Base-by-base conservation (phyloP, 1,140 invertebrate genomes). In the Diorhabda carinulata region DNA sequence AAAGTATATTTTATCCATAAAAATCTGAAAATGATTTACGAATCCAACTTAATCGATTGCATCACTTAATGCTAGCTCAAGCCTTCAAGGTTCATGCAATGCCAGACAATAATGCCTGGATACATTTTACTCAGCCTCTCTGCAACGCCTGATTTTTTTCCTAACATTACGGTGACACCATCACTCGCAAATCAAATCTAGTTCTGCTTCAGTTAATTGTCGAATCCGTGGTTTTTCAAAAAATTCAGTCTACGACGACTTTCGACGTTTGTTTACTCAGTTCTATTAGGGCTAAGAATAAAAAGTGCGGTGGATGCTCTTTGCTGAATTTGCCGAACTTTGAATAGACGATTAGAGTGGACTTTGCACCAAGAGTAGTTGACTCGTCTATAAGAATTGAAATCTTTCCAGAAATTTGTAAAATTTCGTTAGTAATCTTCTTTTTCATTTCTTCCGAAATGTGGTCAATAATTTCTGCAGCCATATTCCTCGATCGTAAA, bases 31-130 rank as follows among this genome's bases (percentile, higher is more conserved):
- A 42, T 9, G 25, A 43, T 9, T 61, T 41, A 61, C 6, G 40
- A 8, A 25, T 7, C 25, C 25, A 42, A 61, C 60, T 42, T 40
- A 5, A 42, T 61, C 42, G 8, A 61, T n/a, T 9, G 42, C 25
- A 43, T 61, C 60, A 5, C 6, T 4, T 9, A 61, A 25, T 5
- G 60, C 25, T 9, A 44, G 60, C 60, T 61, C 40, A 7, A 61
- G 42, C 8, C 60, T 41, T n/a, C n/a, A n/a, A n/a, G 60, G 42
- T 61, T 61, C 43, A 43, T 9, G 43, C 60, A 61, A 43, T 61
- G 43, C 60, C 60, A 61, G n/a, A 61, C 8, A 43, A 61, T 42
- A 41, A 61, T 41, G n/a, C 6, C 9, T 9, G 60, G 60, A 42
- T 42, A 61, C 43, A 9, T 61, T 43, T 43, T 6, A 61, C 4